phyloP scores from a whole-genome alignment of 2,888 invertebrate species.

The Apamea anceps region DNA sequence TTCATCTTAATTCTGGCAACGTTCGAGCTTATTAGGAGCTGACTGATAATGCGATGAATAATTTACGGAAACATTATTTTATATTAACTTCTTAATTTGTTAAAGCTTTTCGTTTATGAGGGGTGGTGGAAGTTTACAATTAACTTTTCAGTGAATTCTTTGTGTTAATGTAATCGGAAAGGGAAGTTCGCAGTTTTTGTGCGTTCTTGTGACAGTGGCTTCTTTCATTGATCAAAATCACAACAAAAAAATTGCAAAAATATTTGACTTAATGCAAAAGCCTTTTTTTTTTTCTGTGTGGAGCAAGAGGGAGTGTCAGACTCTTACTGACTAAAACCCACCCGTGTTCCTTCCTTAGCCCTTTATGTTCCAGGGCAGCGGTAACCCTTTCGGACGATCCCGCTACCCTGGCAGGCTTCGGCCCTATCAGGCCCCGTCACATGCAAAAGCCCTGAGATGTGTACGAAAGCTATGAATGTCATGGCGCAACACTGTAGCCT shows the following conservation, averaged over 20 bases:
- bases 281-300: no score
- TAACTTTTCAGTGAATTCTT: slow-evolving; percentile 6
- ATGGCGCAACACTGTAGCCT: not conserved
- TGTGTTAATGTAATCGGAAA: slow-evolving; percentile 20
- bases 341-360: no score
- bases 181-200: not conserved
- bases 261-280: not conserved
- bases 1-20: slow-evolving; percentile 65
- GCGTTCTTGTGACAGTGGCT: not conserved
- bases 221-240: not conserved
- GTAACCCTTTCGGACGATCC: no score
- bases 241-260: not conserved
- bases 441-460: not conserved
- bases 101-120: slow-evolving; percentile 50
- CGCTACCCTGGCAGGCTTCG: no score
- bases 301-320: no score
- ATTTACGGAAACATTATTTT: slow-evolving; percentile 62
- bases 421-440: no score
- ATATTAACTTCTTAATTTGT: slow-evolving; percentile 63
- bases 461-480: not conserved
- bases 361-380: no score
- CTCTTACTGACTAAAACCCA: no score
- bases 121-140: slow-evolving; percentile 25
- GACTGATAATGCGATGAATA: slow-evolving; percentile 63
- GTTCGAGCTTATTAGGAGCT: slow-evolving; percentile 59